Percentiles rank a stretch among this genome's conserved stretches.
These are phyloP conservation scores for Dicyrtoma fusca DNA, from an alignment of 2,888 invertebrate genomes.

Conservation along the genomic window DNA sequence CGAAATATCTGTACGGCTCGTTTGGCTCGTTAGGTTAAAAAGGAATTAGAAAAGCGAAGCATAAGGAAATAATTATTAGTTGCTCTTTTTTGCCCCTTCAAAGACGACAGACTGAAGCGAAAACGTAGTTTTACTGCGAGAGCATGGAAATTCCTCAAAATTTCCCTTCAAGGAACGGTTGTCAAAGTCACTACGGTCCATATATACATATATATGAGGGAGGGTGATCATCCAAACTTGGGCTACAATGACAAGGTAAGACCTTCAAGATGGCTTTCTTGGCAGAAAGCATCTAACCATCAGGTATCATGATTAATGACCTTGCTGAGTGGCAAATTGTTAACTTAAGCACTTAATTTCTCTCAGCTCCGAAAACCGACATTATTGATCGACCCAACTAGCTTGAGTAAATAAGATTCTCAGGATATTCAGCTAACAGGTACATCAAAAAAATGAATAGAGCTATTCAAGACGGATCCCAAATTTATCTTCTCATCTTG, in stretches of 20 bases:
- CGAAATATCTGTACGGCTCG: too few species aligned
- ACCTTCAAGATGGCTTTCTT: conserved; percentile 16
- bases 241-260: not conserved
- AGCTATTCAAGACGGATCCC: conserved; percentile 3
- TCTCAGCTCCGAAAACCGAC: conserved; percentile 19
- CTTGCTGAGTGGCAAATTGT: conserved; percentile 27
- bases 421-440: not conserved
- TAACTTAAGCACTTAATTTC: conserved; percentile 35
- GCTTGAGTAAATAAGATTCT: conserved; percentile 26
- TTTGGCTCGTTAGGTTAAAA: too few species aligned
- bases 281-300: conserved; percentile 32
- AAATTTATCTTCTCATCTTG: conserved; percentile 9
- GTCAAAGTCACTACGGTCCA: too few species aligned
- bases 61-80: too few species aligned
- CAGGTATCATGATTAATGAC: conserved; percentile 31
- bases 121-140: too few species aligned
- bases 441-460: too few species aligned
- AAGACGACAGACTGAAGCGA: too few species aligned
- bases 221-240: not conserved
- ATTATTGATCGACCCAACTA: conserved; percentile 18
- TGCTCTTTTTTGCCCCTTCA: too few species aligned
- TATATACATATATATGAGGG: too few species aligned
- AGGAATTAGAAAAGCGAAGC: too few species aligned
- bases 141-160: too few species aligned
- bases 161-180: too few species aligned